These are phyloP conservation scores for Matsumurasca onukii DNA, from an alignment of 1,140 invertebrate genomes.

Conservation along the genomic window DNA sequence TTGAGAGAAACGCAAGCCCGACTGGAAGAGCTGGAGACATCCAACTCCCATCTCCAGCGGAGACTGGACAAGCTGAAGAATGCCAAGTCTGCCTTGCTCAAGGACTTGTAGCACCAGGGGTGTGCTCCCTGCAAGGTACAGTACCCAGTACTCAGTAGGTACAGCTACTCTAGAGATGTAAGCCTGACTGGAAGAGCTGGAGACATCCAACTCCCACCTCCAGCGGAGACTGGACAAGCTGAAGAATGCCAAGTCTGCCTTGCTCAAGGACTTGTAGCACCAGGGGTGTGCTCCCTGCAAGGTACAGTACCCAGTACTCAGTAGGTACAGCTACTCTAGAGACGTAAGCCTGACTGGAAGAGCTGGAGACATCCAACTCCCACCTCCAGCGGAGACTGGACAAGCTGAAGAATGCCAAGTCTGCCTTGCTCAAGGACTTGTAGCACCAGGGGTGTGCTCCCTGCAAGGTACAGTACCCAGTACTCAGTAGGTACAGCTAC, in stretches of 20 bases:
- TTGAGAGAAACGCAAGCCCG: constrained; percentile 89
- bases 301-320: background rate
- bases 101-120: constrained; percentile 68
- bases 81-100: constrained; percentile 85
- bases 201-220: constrained; percentile 95
- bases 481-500: too few species aligned
- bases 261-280: constrained; percentile 81
- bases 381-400: constrained; percentile 85
- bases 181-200: constrained; percentile 95
- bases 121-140: constrained; percentile 13
- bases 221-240: constrained; percentile 96
- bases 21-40: constrained; percentile 96
- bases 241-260: constrained; percentile 90
- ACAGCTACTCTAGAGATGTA: too few species aligned
- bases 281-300: constrained; percentile 9
- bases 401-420: constrained; percentile 96
- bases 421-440: constrained; percentile 84
- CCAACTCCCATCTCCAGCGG: constrained; percentile 93
- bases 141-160: too few species aligned
- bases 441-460: constrained; percentile 47
- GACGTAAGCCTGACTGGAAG: background rate
- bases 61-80: constrained; percentile 97
- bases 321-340: background rate
- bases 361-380: background rate
- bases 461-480: constrained; percentile 1